Evolutionary conservation across 2,113 vertebrate species (phyloP).

Genomic region (Ictalurus furcatus): DNA sequence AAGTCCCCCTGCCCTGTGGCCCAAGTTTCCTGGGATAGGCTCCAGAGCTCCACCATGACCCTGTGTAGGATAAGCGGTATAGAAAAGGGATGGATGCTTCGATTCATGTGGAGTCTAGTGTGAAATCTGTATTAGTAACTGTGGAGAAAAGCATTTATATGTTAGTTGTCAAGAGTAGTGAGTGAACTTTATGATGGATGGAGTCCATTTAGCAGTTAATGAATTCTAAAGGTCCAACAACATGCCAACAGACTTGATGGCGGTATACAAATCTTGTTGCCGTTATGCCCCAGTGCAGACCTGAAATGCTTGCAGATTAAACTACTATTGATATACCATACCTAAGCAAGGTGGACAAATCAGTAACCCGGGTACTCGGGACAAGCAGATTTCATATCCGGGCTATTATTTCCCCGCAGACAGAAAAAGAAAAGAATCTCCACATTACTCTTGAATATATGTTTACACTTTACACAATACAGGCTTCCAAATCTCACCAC

Average conservation of each 20-base stretch:
- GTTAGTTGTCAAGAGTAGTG: not conserved
- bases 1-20: too few species aligned
- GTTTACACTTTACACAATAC: not conserved
- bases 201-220: slow-evolving; percentile 7
- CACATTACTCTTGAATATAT: not conserved
- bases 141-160: not conserved
- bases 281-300: not conserved
- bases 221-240: slow-evolving; percentile 10
- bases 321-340: not conserved
- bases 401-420: not conserved
- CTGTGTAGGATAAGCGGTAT: too few species aligned
- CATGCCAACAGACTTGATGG: not conserved
- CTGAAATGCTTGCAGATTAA: not conserved
- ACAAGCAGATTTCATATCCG: not conserved
- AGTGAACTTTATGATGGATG: slow-evolving; percentile 14
- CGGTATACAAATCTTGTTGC: not conserved
- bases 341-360: not conserved
- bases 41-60: too few species aligned
- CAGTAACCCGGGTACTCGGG: not conserved
- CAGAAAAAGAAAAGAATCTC: not conserved
- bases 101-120: not conserved
- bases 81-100: too few species aligned
- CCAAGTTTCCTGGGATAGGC: too few species aligned
- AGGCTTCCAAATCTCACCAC: not conserved
- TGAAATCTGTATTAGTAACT: not conserved